Conservation (phyloP, 2,113 vertebrate species). For the Ailuropoda melanoleuca region DNA sequence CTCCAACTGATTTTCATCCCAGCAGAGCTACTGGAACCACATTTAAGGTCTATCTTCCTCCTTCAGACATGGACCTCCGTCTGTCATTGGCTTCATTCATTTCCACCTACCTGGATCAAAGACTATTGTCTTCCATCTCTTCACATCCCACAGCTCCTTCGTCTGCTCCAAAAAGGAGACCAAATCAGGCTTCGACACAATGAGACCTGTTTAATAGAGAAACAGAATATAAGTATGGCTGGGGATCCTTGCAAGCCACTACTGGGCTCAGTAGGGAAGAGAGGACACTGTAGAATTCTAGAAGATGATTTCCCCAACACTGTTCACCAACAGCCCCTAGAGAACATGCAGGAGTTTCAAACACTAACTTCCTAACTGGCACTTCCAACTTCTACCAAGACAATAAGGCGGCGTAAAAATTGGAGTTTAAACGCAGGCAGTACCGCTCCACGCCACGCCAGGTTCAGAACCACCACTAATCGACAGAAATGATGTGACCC, state of each 20-base stretch:
- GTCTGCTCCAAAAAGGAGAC: neutral
- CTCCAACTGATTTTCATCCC: neutral
- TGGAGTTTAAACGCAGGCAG: neutral
- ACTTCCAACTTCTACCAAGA: neutral
- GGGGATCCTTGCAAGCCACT: neutral
- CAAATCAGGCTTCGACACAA: neutral
- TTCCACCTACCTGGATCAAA: neutral
- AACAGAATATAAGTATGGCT: neutral
- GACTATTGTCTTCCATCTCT: neutral
- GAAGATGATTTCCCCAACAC: neutral
- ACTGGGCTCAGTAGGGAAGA: neutral
- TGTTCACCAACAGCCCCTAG: neutral
- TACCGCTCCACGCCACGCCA: neutral
- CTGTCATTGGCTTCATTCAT: neutral
- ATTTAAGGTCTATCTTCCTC: neutral
- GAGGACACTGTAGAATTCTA: neutral
- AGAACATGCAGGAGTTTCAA: neutral
- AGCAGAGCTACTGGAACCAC: neutral
- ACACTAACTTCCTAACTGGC: neutral
- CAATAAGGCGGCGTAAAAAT: neutral
- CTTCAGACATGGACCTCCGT: neutral
- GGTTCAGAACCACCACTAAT: accelerated
- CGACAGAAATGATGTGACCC: neutral
- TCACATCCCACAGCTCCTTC: neutral
- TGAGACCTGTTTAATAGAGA: neutral